phyloP scores from a whole-genome alignment of 2,888 invertebrate genomes.

The Parapristionchus giblindavisi region DNA sequence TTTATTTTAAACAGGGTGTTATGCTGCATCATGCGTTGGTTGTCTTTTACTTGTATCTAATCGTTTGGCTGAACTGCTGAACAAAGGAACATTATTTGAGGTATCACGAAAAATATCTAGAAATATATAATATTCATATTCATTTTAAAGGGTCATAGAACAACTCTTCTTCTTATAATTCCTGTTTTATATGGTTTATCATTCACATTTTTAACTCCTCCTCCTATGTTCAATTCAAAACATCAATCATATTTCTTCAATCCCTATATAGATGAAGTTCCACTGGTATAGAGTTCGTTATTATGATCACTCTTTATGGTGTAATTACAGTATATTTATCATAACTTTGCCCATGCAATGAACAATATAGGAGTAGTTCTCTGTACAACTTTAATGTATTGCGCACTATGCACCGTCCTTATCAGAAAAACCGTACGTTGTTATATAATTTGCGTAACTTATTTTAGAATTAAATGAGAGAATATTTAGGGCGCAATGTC shows the following conservation, averaged over 20 bases:
- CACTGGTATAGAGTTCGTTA: background rate
- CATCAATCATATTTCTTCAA: constrained; percentile 26
- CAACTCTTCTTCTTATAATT: background rate
- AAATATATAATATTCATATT: no score
- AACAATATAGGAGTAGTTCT: constrained; percentile 19
- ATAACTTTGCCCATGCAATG: background rate
- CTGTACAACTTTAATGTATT: background rate
- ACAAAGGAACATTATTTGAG: no score
- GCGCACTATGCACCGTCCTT: background rate
- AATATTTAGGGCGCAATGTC: background rate
- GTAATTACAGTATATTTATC: constrained; percentile 7
- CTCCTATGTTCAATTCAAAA: constrained; percentile 17
- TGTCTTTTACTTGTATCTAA: no score
- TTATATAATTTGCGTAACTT: background rate
- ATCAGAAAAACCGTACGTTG: background rate
- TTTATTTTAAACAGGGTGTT: no score
- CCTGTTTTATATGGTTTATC: background rate
- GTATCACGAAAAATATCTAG: no score
- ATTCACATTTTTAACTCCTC: constrained; percentile 11
- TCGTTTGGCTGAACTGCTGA: no score
- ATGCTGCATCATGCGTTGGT: no score
- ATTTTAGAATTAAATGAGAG: background rate
- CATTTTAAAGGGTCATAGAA: background rate
- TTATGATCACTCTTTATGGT: background rate
- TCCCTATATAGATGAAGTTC: constrained; percentile 12